Evolutionary conservation across 2,113 vertebrate genomes (phyloP), one percentile per base, ranked within the genome.

Genomic region (Nesospiza acunhae): DNA sequence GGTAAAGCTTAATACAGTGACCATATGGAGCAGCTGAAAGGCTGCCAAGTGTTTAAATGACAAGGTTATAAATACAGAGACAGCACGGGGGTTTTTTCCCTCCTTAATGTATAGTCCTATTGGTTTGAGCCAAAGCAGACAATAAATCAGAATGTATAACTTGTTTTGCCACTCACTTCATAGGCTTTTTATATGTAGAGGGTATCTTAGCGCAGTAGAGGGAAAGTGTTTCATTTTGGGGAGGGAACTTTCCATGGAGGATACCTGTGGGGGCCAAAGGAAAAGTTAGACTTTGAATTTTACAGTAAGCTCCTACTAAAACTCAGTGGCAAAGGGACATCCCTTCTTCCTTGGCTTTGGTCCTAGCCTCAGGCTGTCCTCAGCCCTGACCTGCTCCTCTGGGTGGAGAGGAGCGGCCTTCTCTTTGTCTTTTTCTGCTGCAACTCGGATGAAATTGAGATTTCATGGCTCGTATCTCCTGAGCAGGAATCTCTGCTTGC

Each of bases 31-130:
- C 75, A 96, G 64, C 96, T 98, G 98, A 98, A 97, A 30, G 95
- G 75, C 96, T 98, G 98, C 98, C 98, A 98, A 98, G 92, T 96
- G 95, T 97, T 98, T 97, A 97, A 98, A 97, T 97, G 97, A 97
- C 97, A 97, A 96, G 97, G 97, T 97, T 98, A 98, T 98, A 98
- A 98, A 98, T 98, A 98, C 79, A 94, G 52, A 93, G 50, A 94
- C 93, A 95, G 91, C 10, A 90, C n/a, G 73, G 74, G 41, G 3
- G 0, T 30, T 89, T 89, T 93, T 91, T 22, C 0, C 15, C 78
- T 55, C 93, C 83, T 97, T 96, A 98, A 98, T 97, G 92, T 97
- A 98, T 92, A 94, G 91, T 84, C 95, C 90, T 92, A 87, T 94
- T 95, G 93, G 90, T 84, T 91, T 21, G 77, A 97, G 95, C 94